These are phyloP conservation scores for Tachyglossus aculeatus DNA, from an alignment of 2,797 vertebrate species.

Conservation along the genomic window DNA sequence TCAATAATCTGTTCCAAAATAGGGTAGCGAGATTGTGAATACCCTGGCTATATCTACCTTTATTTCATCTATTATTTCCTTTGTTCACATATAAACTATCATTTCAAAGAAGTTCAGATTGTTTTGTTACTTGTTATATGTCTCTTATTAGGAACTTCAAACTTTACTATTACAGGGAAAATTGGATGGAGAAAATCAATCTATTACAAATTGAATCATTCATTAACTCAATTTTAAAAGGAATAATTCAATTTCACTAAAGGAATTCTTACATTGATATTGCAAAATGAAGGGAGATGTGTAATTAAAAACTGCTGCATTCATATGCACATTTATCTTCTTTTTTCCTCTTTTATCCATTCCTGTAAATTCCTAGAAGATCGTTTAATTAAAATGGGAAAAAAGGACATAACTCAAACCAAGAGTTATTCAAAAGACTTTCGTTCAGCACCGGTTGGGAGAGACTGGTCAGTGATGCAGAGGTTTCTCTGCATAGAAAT, in stretches of 20 bases:
- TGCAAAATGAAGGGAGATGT: slow-evolving; percentile 52
- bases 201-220: slow-evolving; percentile 66
- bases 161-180: slow-evolving; percentile 59
- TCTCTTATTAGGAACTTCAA: slow-evolving; percentile 58
- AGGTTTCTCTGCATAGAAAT: too few species aligned
- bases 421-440: slow-evolving; percentile 33
- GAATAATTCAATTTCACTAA: slow-evolving; percentile 68
- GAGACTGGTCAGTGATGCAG: slow-evolving; percentile 16
- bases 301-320: slow-evolving; percentile 69
- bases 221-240: slow-evolving; percentile 71
- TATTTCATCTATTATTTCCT: slow-evolving; percentile 1
- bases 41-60: slow-evolving; percentile 46
- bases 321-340: slow-evolving; percentile 60
- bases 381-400: slow-evolving; percentile 68
- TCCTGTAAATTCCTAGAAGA: slow-evolving; percentile 64
- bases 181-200: slow-evolving; percentile 68
- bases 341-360: slow-evolving; percentile 51
- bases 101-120: slow-evolving; percentile 55
- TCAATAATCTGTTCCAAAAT: slow-evolving; percentile 55
- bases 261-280: slow-evolving; percentile 52
- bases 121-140: slow-evolving; percentile 63
- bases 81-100: slow-evolving; percentile 22
- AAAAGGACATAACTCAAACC: slow-evolving; percentile 56
- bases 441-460: background rate
- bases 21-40: slow-evolving; percentile 57